A percentile compares a stretch with the other conserved stretches of the same genome.
Conservation (phyloP, 2,113 vertebrate genomes). For the Myxocyprinus asiaticus region DNA sequence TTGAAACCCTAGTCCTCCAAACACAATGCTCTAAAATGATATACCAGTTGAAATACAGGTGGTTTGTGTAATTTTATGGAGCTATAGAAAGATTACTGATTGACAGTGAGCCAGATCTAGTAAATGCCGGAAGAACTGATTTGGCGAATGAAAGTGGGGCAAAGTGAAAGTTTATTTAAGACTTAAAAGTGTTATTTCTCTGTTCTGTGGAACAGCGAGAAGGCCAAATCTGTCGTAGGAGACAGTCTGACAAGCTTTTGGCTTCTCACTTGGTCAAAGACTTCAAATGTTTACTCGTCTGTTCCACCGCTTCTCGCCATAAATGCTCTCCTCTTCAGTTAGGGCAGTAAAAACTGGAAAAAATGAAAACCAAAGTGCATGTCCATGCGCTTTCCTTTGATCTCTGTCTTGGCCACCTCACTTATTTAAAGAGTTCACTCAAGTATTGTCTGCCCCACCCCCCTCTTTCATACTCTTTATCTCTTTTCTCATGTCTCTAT, state of each 20-base stretch:
- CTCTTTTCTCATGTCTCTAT: constrained; percentile 59
- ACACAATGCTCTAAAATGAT: not conserved
- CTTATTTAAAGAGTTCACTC: constrained; percentile 62
- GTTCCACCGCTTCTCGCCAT: constrained; percentile 8
- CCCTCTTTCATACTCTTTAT: constrained; percentile 49
- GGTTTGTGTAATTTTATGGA: not conserved
- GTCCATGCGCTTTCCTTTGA: constrained; percentile 57
- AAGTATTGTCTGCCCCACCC: constrained; percentile 45
- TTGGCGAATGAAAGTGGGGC: not conserved
- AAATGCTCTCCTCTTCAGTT: constrained; percentile 40
- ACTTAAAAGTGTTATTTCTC: not conserved
- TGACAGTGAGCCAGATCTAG: no score
- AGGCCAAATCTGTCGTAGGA: constrained; percentile 3
- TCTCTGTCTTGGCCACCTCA: constrained; percentile 61
- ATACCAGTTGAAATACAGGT: no score
- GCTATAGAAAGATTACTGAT: not conserved
- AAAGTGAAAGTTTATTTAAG: not conserved
- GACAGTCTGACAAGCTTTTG: not conserved
- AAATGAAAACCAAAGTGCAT: constrained; percentile 42
- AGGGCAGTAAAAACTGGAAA: constrained; percentile 41
- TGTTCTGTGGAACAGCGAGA: not conserved
- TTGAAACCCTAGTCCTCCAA: not conserved
- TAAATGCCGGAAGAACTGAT: not conserved
- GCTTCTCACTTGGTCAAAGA: not conserved
- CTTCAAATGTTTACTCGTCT: constrained; percentile 42